Evolutionary conservation across 2,888 invertebrate genomes (phyloP).

Genomic region (Xestobium rufovillosum): DNA sequence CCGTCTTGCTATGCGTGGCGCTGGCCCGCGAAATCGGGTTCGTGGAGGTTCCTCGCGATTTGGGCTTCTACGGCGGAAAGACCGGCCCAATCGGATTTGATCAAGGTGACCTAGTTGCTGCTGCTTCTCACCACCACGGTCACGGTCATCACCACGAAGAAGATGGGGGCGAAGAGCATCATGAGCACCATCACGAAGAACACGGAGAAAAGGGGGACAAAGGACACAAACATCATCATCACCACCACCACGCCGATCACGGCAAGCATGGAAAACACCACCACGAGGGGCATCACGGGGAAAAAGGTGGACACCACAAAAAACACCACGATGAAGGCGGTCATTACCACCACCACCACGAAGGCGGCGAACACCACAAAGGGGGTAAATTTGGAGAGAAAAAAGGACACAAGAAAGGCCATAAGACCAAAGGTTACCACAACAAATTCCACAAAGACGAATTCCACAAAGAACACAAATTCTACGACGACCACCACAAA

Average conservation of each 20-base stretch:
- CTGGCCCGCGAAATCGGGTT: too few species aligned
- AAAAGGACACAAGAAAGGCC: constrained; percentile 69
- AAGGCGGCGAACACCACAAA: constrained; percentile 59
- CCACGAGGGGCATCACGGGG: constrained; percentile 53
- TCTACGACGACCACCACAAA: constrained; percentile 67
- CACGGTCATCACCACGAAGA: constrained; percentile 4
- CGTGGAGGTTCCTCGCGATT: too few species aligned
- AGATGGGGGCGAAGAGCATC: constrained; percentile 37
- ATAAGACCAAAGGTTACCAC: constrained; percentile 71
- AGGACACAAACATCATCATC: constrained; percentile 50
- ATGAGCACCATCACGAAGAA: constrained; percentile 47
- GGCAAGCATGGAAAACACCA: constrained; percentile 53
- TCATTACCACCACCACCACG: constrained; percentile 58
- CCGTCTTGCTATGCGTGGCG: too few species aligned
- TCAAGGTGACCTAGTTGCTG: too few species aligned
- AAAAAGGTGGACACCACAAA: constrained; percentile 56
- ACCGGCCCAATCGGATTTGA: too few species aligned
- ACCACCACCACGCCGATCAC: constrained; percentile 52
- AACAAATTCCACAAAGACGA: constrained; percentile 74
- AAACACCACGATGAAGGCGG: constrained; percentile 57
- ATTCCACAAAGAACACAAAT: constrained; percentile 70
- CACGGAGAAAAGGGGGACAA: constrained; percentile 48
- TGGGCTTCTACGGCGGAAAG: too few species aligned
- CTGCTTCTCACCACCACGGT: not conserved
- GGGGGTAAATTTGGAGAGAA: constrained; percentile 65